Conservation (phyloP, 2,113 vertebrate genomes). For the Fulica atra region DNA sequence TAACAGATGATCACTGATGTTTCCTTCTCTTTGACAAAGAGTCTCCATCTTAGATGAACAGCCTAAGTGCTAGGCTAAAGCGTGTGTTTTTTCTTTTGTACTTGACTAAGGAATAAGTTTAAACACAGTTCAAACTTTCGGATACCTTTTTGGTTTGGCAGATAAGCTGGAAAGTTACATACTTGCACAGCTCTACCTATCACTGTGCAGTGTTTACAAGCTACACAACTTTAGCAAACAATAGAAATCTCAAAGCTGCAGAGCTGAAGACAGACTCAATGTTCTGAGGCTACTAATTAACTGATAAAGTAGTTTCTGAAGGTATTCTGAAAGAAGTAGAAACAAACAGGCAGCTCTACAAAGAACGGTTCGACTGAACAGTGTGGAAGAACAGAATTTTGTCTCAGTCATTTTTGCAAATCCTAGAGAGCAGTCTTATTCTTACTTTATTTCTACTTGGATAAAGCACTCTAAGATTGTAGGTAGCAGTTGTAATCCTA, state of each 20-base stretch:
- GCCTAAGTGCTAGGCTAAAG: not conserved
- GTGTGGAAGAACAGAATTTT: not conserved
- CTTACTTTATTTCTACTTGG: not conserved
- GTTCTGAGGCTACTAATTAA: not conserved
- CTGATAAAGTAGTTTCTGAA: not conserved
- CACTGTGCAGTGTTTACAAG: not conserved
- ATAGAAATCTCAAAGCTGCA: not conserved
- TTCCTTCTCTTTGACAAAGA: not conserved
- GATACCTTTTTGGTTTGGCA: not conserved
- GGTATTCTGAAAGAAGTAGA: not conserved
- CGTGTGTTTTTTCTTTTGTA: not conserved
- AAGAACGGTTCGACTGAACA: not conserved
- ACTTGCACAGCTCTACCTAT: not conserved
- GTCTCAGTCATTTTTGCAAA: not conserved
- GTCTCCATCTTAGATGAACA: not conserved
- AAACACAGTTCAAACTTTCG: not conserved
- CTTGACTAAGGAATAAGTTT: not conserved
- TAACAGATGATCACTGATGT: not conserved
- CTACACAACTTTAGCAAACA: not conserved
- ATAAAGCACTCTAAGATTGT: not conserved
- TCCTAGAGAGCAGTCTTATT: not conserved
- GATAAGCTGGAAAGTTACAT: not conserved
- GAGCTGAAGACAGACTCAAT: not conserved
- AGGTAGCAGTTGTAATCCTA: not conserved
- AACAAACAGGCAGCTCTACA: not conserved